Base-by-base conservation (phyloP, 2,113 vertebrate species). In the Saccopteryx bilineata region DNA sequence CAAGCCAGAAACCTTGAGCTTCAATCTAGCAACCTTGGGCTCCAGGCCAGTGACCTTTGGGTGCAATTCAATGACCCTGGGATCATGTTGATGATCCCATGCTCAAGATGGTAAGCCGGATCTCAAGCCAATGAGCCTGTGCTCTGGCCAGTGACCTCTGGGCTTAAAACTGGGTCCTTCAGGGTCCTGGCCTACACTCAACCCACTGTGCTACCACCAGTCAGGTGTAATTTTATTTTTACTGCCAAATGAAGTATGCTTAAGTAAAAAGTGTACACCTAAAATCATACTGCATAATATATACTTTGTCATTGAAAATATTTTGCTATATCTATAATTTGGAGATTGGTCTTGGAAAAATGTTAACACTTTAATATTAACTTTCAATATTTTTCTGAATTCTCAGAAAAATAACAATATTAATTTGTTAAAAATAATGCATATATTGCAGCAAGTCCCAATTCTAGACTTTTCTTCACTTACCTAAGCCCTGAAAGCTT, bases 311-410 rank as follows among this genome's bases (percentile, higher is more conserved):
- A 50, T 23, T 48, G 9, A 94, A 58, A 96, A 76, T 24, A 69
- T 61, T 31, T 50, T 84, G 18, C 65, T 76, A 76, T 66, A 46
- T 84, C 79, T 56, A 52, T 33, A 83, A 75, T 24, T 89, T 12
- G 7, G 48, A 94, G 83, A 74, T 26, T 56, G 33, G 24, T 76
- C 50, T 81, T 54, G 28, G 23, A 11, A 89, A 89, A 46, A 50
- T 26, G 65, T 31, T 82, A 87, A 81, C 18, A 83, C 2, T 48
- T 82, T 33, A 56, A 60, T 39, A 82, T 39, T 95, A 78, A 74
- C 69, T 81, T 96, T 90, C n/a, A 91, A 46, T 82, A 23, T n/a
- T n/a, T n/a, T n/a, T n/a, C n/a, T 56, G 71, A 84, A 65, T 23
- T 83, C 23, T 31, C 24, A 89, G 23, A 89, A 71, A 92, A 56